Base-by-base conservation (phyloP, 2,888 invertebrate species). In the Spodoptera picta region DNA sequence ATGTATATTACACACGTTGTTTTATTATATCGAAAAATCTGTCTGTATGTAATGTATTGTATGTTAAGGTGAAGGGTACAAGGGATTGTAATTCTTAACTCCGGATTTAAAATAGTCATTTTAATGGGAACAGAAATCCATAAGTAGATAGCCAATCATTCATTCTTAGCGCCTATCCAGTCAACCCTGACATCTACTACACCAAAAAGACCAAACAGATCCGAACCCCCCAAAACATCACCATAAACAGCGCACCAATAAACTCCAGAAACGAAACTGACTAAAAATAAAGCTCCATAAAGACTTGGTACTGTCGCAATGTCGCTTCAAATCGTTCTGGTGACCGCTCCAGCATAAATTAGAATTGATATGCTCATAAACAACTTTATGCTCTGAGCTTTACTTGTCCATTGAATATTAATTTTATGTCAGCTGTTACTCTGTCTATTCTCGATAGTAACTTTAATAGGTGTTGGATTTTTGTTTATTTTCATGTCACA, bases 361-460 rank as follows among this genome's bases (percentile, higher is more conserved):
- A 70, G 66, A 66, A 73, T 74, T 77, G 66, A 70, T 75, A 65
- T 53, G 61, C 54, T 66, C 73, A 66, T 77, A 77, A 77, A 77
- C 70, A 66, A 69, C 73, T 75, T 77, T 73, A 77, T 73, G 69
- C 60, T 72, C 14, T 42, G 47, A 63, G 57, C 64, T 73, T 65
- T 53, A 69, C 60, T 65, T 54, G 60, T 45, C 61, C 66, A 78
- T 77, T 70, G 78, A 78, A 77, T 77, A 77, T 65, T 75, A 77
- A 77, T 77, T 77, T 77, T 69, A 78, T 77, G 73, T 59, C 41
- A 31, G 54, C 24, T 61, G 54, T 75, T 44, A 69, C 73, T 72
- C 45, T 44, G 45, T 60, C 24, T 55, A 50, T 73, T 60, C 45
- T 44, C 31, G 14, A 23, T 48, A 42, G 42, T 47, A 45, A 47